Evolutionary conservation across 1,140 invertebrate species (phyloP).

Genomic region (Argopecten irradians): DNA sequence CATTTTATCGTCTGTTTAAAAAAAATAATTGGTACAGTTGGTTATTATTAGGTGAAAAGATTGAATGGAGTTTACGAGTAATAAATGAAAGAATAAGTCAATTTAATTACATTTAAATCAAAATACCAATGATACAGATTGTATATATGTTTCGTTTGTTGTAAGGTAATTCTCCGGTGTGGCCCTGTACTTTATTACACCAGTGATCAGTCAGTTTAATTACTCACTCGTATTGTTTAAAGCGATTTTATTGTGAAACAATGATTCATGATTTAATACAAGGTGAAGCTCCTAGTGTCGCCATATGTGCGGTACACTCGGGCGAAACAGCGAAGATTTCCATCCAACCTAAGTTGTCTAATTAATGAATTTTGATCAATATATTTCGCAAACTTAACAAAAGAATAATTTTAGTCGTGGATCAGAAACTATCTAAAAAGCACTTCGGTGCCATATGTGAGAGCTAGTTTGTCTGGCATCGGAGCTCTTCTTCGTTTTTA

Average conservation of each 20-base stretch:
- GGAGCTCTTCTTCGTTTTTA: constrained; percentile 17
- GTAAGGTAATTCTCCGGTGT: no score
- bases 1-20: no score
- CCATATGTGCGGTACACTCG: neutral
- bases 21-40: no score
- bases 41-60: no score
- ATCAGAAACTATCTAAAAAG: constrained; percentile 10
- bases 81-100: no score
- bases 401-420: neutral
- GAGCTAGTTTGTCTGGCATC: neutral
- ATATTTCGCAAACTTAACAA: constrained; percentile 21
- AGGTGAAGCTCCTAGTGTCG: neutral
- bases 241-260: neutral
- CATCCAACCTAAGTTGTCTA: constrained; percentile 24
- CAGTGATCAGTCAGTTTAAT: neutral
- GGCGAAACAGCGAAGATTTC: constrained; percentile 5
- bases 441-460: constrained; percentile 26
- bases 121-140: neutral
- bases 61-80: no score
- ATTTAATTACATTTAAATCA: no score
- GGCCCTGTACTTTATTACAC: no score
- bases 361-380: constrained; percentile 29
- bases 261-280: neutral
- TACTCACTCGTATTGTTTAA: neutral
- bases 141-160: no score